phyloP scores from a whole-genome alignment of 1,140 invertebrate species.

The Aphis craccivora region DNA sequence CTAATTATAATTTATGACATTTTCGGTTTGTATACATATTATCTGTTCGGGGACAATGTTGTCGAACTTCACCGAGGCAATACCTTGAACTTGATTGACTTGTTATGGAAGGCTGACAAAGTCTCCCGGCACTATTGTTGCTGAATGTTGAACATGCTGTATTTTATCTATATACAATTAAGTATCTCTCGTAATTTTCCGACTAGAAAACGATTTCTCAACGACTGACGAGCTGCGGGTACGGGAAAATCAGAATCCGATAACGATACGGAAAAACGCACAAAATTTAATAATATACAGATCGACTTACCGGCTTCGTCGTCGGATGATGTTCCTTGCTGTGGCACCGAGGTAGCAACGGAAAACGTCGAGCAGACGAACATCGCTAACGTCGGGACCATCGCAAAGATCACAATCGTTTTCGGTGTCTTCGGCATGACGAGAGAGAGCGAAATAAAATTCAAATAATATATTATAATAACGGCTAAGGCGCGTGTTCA shows the following conservation, averaged over 20 bases:
- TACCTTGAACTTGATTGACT: background rate
- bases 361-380: background rate
- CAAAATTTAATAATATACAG: background rate
- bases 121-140: background rate
- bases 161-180: too few species aligned
- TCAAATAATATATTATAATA: background rate
- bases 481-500: background rate
- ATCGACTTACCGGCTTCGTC: background rate
- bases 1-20: background rate
- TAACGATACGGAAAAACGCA: background rate
- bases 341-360: background rate
- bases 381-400: background rate
- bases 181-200: background rate
- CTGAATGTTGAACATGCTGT: too few species aligned
- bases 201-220: background rate
- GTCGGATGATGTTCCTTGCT: background rate
- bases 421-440: background rate
- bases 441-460: background rate
- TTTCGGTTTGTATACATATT: background rate
- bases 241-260: background rate
- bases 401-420: background rate
- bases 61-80: background rate
- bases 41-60: background rate
- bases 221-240: background rate
- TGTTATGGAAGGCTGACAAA: background rate